Evolutionary conservation across 2,888 invertebrate species (phyloP), one percentile per base, ranked within the genome.

Genomic region (Drosophila engyochracea): DNA sequence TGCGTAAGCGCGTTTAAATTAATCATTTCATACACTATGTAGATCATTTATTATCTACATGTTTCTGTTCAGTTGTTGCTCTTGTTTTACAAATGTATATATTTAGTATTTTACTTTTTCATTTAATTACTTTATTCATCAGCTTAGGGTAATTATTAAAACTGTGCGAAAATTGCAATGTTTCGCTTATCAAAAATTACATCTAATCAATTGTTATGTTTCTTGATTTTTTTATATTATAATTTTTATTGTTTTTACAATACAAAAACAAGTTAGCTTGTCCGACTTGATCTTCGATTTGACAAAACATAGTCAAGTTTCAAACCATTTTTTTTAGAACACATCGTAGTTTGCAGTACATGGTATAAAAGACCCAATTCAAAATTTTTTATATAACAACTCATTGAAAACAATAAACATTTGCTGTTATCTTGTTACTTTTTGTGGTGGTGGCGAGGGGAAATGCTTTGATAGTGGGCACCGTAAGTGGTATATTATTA

Each of bases 1-100:
- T 87, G 82, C 87, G 82, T 82, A 83, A 87, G 89, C 88, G 86
- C 82, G 82, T 88, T 79, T 81, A 85, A 85, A 81, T 86, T 84
- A 82, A 76, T 81, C 59, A 81, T 81, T 67, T 74, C 70, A 62
- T 82, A 71, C 70, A 47, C 77, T 76, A 83, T 78, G 80, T 75
- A 87, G 89, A 89, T 84, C 78, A 72, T 86, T 79, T 76, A 84
- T 81, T 82, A 89, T 86, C 87, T 86, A 89, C 87, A 87, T 70
- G 68, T 84, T 85, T 70, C 75, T 78, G 62, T 71, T 89, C 86
- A 85, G 79, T 83, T 79, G 70, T 76, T 76, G 68, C 60, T 83
- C 69, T 60, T 83, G 75, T 64, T 80, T 83, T 66, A 78, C 72
- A 84, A 86, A 86, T 76, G 61, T 75, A 62, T 74, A 62, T 64